These are phyloP conservation scores for Cerceris rybyensis DNA, from an alignment of 2,888 invertebrate species.

Conservation along the genomic window DNA sequence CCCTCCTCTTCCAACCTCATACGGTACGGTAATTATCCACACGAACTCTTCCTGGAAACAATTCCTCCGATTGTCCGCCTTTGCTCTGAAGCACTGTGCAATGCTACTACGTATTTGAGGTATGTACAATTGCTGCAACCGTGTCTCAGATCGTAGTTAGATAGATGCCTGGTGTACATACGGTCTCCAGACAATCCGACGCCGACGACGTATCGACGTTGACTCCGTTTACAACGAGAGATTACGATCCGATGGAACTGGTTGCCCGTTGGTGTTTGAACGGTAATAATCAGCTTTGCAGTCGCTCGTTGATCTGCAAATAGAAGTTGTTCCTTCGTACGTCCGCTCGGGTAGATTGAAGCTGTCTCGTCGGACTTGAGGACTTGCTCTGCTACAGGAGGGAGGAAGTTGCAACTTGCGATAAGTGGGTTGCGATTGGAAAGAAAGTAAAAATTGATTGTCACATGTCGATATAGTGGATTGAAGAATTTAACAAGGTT, in stretches of 20 bases:
- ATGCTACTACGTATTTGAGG: constrained; percentile 11
- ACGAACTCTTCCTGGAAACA: constrained; percentile 68
- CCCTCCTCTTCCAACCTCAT: constrained; percentile 20
- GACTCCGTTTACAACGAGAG: constrained; percentile 41
- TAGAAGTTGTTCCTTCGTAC: background rate
- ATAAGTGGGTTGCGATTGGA: too few relatives aligned
- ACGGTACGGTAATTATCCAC: constrained; percentile 60
- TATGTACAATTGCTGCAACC: constrained; percentile 6
- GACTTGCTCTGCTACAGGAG: too few relatives aligned
- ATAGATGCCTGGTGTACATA: constrained; percentile 17
- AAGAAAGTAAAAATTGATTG: too few relatives aligned
- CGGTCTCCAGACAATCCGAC: constrained; percentile 17
- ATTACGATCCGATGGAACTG: constrained; percentile 43
- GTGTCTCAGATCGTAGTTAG: constrained; percentile 29
- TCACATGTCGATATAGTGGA: too few relatives aligned
- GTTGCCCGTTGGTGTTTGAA: constrained; percentile 43
- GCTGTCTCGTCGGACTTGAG: too few relatives aligned
- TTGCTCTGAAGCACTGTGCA: constrained; percentile 10
- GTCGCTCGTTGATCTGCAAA: background rate
- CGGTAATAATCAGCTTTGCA: constrained; percentile 32
- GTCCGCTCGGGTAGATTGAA: too few relatives aligned
- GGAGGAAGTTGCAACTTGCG: too few relatives aligned
- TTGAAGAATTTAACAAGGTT: too few relatives aligned
- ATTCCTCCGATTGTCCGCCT: constrained; percentile 63
- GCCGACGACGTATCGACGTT: constrained; percentile 6